These are phyloP conservation scores for Xenopus laevis DNA, from an alignment of 2,113 vertebrate species.

Conservation along the genomic window DNA sequence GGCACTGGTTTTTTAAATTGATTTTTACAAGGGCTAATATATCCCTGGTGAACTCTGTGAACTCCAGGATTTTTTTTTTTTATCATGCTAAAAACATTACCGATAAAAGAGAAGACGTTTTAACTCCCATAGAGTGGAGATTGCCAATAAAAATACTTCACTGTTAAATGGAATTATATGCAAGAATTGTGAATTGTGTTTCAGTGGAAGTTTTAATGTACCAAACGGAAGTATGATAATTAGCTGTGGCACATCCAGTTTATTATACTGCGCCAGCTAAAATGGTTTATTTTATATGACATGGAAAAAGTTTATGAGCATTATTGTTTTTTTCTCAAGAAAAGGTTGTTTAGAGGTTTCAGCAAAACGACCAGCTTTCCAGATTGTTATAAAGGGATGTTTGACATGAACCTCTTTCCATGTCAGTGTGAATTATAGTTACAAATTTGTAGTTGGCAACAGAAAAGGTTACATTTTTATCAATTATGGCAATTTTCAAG, in stretches of 20 bases:
- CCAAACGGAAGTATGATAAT: conserved; percentile 13
- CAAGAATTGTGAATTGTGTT: background rate
- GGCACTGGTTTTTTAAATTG: background rate
- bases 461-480: no score
- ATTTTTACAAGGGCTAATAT: background rate
- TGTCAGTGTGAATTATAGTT: no score
- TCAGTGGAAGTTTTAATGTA: conserved; percentile 2
- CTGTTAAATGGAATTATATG: conserved; percentile 4
- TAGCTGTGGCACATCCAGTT: background rate
- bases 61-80: background rate
- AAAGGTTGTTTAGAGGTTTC: no score
- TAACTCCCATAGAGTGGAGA: background rate
- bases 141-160: conserved; percentile 6
- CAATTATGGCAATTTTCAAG: no score
- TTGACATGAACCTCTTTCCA: no score
- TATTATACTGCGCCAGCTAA: background rate
- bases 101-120: background rate
- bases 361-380: no score
- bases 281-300: conserved; percentile 6
- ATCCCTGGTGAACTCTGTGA: background rate
- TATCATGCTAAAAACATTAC: background rate
- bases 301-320: background rate
- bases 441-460: no score
- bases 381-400: no score
- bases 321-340: no score